phyloP scores from a whole-genome alignment of 2,113 vertebrate species.

The Psephotus haematonotus region DNA sequence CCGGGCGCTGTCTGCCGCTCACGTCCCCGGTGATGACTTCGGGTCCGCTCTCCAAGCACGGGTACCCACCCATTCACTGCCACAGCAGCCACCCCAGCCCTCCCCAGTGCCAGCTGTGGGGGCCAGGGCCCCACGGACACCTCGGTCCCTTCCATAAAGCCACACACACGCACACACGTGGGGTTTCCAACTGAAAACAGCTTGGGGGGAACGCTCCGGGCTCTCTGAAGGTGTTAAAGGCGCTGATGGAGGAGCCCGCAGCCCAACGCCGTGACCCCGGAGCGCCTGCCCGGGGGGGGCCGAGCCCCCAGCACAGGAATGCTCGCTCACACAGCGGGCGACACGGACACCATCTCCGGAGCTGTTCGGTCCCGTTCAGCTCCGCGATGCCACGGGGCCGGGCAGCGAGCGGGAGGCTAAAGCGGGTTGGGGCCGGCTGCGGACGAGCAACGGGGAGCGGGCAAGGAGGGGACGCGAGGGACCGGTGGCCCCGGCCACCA shows the following conservation, averaged over 20 bases:
- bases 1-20: background rate
- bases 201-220: background rate
- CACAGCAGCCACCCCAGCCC: background rate
- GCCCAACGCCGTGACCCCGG: background rate
- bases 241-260: background rate
- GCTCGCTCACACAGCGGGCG: background rate
- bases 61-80: background rate
- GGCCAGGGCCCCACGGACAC: background rate
- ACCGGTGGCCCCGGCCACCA: background rate
- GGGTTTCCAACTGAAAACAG: background rate
- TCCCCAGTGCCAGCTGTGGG: rapidly evolving
- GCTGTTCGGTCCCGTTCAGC: background rate
- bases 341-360: background rate
- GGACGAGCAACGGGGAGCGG: background rate
- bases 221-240: background rate
- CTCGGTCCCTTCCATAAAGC: background rate
- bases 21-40: rapidly evolving
- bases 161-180: background rate
- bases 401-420: background rate
- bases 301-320: background rate
- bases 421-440: background rate
- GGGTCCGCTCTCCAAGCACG: background rate
- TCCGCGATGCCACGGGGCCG: background rate
- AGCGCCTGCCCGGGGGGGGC: background rate
- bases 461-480: background rate